phyloP scores from a whole-genome alignment of 2,888 invertebrate genomes.

The Cryptocheilus praepositus region DNA sequence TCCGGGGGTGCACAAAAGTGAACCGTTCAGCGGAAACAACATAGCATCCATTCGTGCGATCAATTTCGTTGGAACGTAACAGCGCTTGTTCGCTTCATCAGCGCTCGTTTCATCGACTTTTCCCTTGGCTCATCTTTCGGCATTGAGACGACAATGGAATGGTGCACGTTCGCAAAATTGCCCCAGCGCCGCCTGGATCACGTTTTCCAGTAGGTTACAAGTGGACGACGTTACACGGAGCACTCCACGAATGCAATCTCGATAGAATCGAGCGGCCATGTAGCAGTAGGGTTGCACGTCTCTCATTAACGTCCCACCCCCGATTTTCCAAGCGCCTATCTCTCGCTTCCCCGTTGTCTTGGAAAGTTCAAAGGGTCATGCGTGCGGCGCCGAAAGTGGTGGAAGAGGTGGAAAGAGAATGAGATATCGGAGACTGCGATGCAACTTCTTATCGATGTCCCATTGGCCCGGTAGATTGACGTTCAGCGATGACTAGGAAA shows the following conservation, averaged over 20 bases:
- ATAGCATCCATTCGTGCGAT: too few species aligned
- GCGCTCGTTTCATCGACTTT: too few species aligned
- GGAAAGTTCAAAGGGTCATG: constrained; percentile 6
- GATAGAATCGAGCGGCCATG: background rate
- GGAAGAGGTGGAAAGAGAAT: background rate
- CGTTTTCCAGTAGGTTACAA: background rate
- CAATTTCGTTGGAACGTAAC: too few species aligned
- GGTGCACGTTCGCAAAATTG: background rate
- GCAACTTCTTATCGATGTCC: constrained; percentile 13
- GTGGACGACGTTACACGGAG: too few species aligned
- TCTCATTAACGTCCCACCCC: background rate
- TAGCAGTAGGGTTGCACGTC: background rate
- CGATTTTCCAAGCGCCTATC: background rate
- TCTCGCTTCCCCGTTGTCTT: constrained; percentile 3
- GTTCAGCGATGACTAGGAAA: constrained; percentile 1
- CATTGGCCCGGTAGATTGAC: constrained; percentile 19
- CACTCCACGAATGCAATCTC: too few species aligned
- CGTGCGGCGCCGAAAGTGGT: background rate
- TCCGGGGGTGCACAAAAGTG: too few species aligned
- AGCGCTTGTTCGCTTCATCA: too few species aligned
- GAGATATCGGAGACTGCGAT: background rate
- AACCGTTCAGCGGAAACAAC: too few species aligned
- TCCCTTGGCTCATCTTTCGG: too few species aligned
- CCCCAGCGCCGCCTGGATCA: background rate
- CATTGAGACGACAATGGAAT: too few species aligned